Percentiles rank a stretch among this genome's conserved stretches.
These are phyloP conservation scores for Schizothorax lantsangensis DNA, from an alignment of 2,797 vertebrate species.

Conservation along the genomic window DNA sequence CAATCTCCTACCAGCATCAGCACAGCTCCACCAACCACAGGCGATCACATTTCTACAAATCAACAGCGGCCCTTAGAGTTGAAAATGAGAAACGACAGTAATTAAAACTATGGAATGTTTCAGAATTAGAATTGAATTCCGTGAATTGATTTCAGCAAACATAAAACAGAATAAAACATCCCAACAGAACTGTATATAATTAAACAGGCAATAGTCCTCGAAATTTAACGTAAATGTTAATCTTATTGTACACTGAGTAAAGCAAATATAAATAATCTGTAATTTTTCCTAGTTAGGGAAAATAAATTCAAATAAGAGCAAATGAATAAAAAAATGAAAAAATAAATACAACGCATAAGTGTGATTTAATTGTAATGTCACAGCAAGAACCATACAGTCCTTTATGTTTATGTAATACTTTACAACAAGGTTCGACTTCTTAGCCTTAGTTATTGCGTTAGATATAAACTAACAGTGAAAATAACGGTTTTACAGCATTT, in stretches of 20 bases:
- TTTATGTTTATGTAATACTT: neutral
- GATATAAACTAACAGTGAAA: neutral
- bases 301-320: too few species aligned
- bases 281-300: too few species aligned
- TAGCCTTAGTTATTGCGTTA: neutral
- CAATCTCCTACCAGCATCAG: slow-evolving; percentile 11
- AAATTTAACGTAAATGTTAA: neutral
- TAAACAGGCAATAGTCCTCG: neutral
- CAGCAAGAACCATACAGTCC: too few species aligned
- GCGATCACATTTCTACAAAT: neutral
- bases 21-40: neutral
- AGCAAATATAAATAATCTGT: neutral
- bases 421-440: neutral
- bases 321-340: too few species aligned
- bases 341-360: too few species aligned
- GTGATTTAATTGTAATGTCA: too few species aligned
- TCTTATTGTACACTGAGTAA: neutral
- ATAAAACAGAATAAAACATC: neutral
- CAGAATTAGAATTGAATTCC: neutral
- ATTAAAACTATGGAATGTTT: neutral
- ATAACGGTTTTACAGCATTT: neutral
- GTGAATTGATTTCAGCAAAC: neutral
- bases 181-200: neutral
- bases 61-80: slow-evolving; percentile 47
- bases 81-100: neutral